phyloP scores from a whole-genome alignment of 2,888 invertebrate genomes.

The Aricia artaxerxes region DNA sequence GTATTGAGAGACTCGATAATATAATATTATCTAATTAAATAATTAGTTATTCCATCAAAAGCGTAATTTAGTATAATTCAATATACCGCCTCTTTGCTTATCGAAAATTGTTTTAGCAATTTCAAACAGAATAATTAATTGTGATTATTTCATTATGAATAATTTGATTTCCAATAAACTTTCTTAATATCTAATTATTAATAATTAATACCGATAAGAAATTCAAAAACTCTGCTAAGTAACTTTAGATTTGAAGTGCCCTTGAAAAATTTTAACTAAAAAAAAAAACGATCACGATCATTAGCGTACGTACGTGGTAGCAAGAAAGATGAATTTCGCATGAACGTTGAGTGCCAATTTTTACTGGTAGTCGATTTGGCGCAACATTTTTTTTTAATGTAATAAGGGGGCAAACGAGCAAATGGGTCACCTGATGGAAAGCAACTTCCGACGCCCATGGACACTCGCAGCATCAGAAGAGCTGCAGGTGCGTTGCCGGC shows the following conservation, averaged over 20 bases:
- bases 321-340: background rate
- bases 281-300: too few species aligned
- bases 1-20: background rate
- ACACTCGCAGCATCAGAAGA: too few species aligned
- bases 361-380: background rate
- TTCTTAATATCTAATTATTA: background rate
- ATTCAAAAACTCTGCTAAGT: background rate
- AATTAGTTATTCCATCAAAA: conserved; percentile 6
- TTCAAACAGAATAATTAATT: background rate
- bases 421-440: too few species aligned
- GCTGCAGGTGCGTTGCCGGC: too few species aligned
- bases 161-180: background rate
- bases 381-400: background rate
- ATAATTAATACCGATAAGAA: background rate
- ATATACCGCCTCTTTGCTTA: background rate
- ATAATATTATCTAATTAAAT: background rate
- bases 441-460: too few species aligned
- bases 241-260: too few species aligned
- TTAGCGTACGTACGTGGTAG: background rate
- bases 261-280: too few species aligned
- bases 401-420: too few species aligned
- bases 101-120: conserved; percentile 3
- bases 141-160: background rate
- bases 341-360: background rate
- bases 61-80: conserved; percentile 14